phyloP scores from a whole-genome alignment of 2,113 vertebrate species.

The Genyomyrus donnyi region DNA sequence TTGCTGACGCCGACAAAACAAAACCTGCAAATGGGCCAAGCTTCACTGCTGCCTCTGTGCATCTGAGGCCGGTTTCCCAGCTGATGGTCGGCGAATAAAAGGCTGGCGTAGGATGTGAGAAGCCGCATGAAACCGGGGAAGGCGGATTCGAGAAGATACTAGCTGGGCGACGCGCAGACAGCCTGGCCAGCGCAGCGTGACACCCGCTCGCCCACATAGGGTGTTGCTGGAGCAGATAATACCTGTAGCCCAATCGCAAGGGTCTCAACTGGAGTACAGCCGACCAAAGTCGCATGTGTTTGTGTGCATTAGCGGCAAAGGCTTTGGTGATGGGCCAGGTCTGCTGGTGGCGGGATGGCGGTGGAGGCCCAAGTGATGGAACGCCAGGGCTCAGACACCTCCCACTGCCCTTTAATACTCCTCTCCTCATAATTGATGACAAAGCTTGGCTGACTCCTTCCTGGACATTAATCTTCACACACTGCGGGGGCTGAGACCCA shows the following conservation, averaged over 20 bases:
- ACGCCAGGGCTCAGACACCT: background rate
- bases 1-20: background rate
- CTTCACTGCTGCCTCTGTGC: background rate
- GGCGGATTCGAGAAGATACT: background rate
- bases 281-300: background rate
- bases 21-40: background rate
- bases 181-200: background rate
- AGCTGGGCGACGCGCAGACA: background rate
- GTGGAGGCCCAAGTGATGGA: background rate
- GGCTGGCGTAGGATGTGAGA: background rate
- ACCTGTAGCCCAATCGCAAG: background rate
- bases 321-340: background rate
- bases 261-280: background rate
- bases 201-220: background rate
- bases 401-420: conserved; percentile 5
- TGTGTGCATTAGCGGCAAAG: background rate
- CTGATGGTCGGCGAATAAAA: background rate
- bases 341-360: conserved; percentile 14
- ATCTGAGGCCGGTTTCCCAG: background rate
- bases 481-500: background rate
- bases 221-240: background rate
- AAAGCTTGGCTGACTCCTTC: background rate
- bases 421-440: conserved; percentile 14
- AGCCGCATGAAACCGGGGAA: background rate
- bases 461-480: conserved; percentile 19